Evolutionary conservation across 2,888 invertebrate genomes (phyloP).

Genomic region (Phaonia tiefii): DNA sequence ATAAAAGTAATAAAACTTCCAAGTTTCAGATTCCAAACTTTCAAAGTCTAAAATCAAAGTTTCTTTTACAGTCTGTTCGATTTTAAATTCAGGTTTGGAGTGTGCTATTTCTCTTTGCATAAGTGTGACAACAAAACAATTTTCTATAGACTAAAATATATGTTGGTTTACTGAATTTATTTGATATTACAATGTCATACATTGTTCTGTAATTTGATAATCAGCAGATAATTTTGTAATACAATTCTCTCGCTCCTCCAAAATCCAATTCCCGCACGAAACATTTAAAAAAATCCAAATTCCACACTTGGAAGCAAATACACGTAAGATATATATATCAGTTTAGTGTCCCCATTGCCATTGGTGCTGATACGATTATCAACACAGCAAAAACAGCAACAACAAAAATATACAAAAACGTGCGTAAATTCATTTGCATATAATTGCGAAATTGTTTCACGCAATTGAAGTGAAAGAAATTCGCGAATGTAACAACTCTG

Average conservation of each 20-base stretch:
- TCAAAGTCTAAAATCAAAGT: no score
- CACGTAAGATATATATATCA: neutral
- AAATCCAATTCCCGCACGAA: neutral
- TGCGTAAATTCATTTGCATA: constrained; percentile 58
- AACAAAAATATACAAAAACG: constrained; percentile 56
- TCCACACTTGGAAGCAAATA: neutral
- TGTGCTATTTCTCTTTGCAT: no score
- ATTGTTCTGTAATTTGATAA: constrained; percentile 33
- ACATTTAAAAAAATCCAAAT: neutral
- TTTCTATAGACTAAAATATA: no score
- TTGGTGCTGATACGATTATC: neutral
- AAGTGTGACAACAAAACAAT: no score
- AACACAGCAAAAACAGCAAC: no score
- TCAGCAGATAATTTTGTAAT: constrained; percentile 39
- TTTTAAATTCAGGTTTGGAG: no score
- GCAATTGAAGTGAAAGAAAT: constrained; percentile 30
- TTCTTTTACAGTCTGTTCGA: no score
- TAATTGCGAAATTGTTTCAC: constrained; percentile 59
- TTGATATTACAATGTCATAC: neutral
- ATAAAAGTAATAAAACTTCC: no score
- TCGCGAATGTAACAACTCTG: neutral
- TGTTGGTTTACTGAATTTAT: no score
- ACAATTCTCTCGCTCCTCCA: constrained; percentile 13
- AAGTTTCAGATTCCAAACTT: no score
- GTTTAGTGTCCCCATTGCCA: neutral